Base-by-base conservation (phyloP, 2,888 invertebrate genomes). In the Teleiodes luculella region DNA sequence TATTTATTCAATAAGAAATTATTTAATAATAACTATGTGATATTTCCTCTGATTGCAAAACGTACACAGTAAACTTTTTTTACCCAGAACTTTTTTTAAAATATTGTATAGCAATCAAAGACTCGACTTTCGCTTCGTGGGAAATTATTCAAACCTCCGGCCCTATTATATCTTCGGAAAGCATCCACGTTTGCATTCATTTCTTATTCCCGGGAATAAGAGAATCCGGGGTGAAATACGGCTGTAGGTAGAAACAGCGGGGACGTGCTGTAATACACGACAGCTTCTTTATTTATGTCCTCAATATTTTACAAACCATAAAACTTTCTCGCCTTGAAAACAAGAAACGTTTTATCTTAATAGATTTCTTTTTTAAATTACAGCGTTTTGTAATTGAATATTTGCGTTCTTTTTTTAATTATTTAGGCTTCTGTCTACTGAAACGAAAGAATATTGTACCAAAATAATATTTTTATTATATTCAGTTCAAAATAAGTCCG, bases 231-330 rank as follows among this genome's bases (percentile, higher is more conserved):
- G 80, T 86, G 80, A 87, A 85, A 86, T 86, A 86, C 82, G 83
- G 72, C 76, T 73, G 70, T 75, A 76, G 80, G 83, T 78, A 77
- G 61, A 63, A 63, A 62, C 65, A 70, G 67, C 69, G 66, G 78
- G 73, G 83, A 85, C 85, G 86, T 84, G 84, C 83, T 85, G 81
- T 80, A 76, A 85, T 80, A 86, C 84, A 82, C 72, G 87, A 86
- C 86, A 83, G 79, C 75, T 68, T 69, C 74, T 72, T 87, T 87
- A 87, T 87, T 87, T 87, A 87, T 86, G 79, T 74, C 79, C 82
- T 77, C 85, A 85, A 87, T 86, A 87, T 87, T 86, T 87, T 83
- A 87, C 86, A 86, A 86, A 83, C 83, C 86, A 85, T 86, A 86
- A 87, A 86, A 86, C 83, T 86, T 83, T 74, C 72, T 72, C 70